Percentiles rank a stretch among this genome's conserved stretches.
These are phyloP conservation scores for Parasteatoda tepidariorum DNA, from an alignment of 1,140 invertebrate genomes.

Conservation along the genomic window DNA sequence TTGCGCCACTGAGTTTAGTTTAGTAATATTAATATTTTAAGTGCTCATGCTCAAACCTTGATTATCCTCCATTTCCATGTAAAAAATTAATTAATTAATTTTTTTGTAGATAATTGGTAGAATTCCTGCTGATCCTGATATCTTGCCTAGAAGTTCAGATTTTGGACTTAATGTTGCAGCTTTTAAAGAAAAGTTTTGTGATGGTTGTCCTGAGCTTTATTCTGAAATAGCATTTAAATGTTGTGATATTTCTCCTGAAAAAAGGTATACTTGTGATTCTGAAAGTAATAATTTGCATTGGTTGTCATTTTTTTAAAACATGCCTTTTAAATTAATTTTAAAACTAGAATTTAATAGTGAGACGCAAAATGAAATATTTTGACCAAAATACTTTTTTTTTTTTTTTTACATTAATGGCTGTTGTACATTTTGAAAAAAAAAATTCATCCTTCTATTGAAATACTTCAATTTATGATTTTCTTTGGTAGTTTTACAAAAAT, in stretches of 20 bases:
- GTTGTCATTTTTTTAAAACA: background rate
- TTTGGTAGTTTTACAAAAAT: no score
- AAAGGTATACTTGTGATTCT: constrained; percentile 70
- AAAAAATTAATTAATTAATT: constrained; percentile 1
- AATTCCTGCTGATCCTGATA: constrained; percentile 92
- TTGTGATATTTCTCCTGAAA: constrained; percentile 56
- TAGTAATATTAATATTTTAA: no score
- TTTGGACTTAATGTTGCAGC: constrained; percentile 89
- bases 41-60: no score
- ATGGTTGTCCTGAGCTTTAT: constrained; percentile 85
- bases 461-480: no score
- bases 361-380: no score
- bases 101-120: constrained; percentile 85
- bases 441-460: no score
- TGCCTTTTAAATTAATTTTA: background rate
- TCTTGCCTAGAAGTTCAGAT: constrained; percentile 86
- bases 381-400: no score
- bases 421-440: no score
- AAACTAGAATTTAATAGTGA: background rate
- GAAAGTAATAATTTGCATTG: background rate
- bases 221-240: constrained; percentile 77
- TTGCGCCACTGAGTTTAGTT: no score
- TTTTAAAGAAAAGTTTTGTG: constrained; percentile 89
- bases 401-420: no score
- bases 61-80: no score